phyloP scores from a whole-genome alignment of 2,113 vertebrate genomes.

The Bothrops jararaca region DNA sequence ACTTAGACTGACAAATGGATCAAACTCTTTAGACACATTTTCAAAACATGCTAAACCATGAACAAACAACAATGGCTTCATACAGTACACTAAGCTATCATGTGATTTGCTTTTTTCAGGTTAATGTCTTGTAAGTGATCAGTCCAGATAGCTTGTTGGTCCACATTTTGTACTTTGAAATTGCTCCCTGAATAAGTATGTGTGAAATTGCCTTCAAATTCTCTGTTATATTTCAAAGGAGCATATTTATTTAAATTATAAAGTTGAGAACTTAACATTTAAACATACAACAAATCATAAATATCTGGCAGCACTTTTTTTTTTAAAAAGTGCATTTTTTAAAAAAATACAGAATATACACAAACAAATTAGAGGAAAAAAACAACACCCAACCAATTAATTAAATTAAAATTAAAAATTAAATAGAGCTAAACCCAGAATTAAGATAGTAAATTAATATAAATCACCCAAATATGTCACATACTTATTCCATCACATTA shows the following conservation, averaged over 20 bases:
- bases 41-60: background rate
- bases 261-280: background rate
- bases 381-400: background rate
- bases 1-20: background rate
- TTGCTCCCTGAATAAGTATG: background rate
- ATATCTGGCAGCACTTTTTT: background rate
- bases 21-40: background rate
- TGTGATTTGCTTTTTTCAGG: background rate
- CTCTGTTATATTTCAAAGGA: background rate
- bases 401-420: background rate
- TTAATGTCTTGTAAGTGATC: background rate
- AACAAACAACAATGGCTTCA: background rate
- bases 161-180: background rate
- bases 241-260: background rate
- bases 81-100: background rate
- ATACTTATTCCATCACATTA: background rate
- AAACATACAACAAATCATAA: conserved; percentile 7
- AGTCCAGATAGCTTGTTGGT: background rate
- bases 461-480: background rate
- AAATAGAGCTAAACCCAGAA: background rate
- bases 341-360: background rate
- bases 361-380: background rate
- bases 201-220: background rate
- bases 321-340: background rate
- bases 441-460: background rate